Conservation (phyloP, 2,888 invertebrate genomes). For the Polietes domitor region DNA sequence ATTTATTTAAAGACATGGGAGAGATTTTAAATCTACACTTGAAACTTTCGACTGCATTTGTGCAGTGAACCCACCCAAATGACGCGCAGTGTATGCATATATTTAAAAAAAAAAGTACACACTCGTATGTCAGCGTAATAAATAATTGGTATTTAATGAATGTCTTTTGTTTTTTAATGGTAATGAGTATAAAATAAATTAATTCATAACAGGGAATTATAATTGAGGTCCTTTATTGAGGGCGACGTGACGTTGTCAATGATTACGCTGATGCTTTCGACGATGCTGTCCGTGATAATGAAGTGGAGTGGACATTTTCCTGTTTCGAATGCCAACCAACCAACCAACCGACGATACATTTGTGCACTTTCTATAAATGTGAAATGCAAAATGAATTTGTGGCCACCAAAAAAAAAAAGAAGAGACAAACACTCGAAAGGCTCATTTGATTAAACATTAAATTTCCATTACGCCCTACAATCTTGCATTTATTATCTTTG, state of each 20-base stretch:
- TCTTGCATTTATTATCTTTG: conserved; percentile 55
- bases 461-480: conserved; percentile 65
- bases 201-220: conserved; percentile 40
- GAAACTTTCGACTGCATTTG: too few species aligned
- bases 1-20: too few species aligned
- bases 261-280: background rate
- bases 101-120: background rate
- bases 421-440: conserved; percentile 12
- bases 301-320: background rate
- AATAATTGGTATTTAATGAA: conserved; percentile 43
- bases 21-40: too few species aligned
- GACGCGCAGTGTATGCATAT: too few species aligned
- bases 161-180: conserved; percentile 46
- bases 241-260: background rate
- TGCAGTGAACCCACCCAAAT: too few species aligned
- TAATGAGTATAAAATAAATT: conserved; percentile 40
- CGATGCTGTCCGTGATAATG: background rate
- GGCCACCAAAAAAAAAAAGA: background rate
- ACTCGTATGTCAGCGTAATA: background rate
- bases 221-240: conserved; percentile 45
- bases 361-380: background rate
- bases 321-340: conserved; percentile 9
- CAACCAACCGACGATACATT: background rate
- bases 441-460: conserved; percentile 66
- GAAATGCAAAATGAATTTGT: conserved; percentile 7